Evolutionary conservation across 1,140 invertebrate species (phyloP), one percentile per base, ranked within the genome.

Genomic region (Hycleus cichorii): DNA sequence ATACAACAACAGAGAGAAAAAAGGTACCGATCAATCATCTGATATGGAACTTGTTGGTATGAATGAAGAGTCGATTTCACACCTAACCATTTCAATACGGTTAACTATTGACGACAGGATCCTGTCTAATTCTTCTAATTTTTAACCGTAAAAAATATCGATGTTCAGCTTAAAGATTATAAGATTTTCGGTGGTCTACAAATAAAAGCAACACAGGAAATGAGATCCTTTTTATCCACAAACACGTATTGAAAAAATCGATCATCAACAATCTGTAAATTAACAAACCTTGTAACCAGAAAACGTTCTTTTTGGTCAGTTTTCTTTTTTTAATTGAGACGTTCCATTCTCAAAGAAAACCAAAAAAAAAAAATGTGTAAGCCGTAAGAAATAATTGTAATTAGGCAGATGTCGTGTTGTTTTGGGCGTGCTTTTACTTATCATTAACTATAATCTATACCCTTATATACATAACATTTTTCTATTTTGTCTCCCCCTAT

Each of bases 381-480:
- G 26, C 6, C 10, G 24, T 7, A 25, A 7, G 48, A 45, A 24
- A 45, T 25, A 43, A 18, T 25, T 39, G 45, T 42, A 53, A 53
- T 53, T 53, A 53, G 51, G 25, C 51, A 53, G 51, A 53, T 53
- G 51, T 52, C 50, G 50, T 40, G 26, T 43, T 39, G 49, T 43
- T 27, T 53, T 45, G 42, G 51, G 51, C 51, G 51, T 53, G 51
- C 51, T 53, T 52, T 53, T 45, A 25, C 39, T 53, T 53, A 53
- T 53, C 51, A 53, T 46, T 42, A 32, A 44, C 38, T 40, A 53
- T 53, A 53, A 53, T 53, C 51, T 53, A 45, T 7, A 32, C 32
- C 7, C 18, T 18, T 18, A 18, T 32, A 7, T 4, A 32, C 32
- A 32, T 32, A 32, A 5, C 7, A 5, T 32, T 32, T 32, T 7